A percentile compares a stretch with the other conserved stretches of the same genome.
Conservation (phyloP, 2,888 invertebrate species). For the Endomychus coccineus region DNA sequence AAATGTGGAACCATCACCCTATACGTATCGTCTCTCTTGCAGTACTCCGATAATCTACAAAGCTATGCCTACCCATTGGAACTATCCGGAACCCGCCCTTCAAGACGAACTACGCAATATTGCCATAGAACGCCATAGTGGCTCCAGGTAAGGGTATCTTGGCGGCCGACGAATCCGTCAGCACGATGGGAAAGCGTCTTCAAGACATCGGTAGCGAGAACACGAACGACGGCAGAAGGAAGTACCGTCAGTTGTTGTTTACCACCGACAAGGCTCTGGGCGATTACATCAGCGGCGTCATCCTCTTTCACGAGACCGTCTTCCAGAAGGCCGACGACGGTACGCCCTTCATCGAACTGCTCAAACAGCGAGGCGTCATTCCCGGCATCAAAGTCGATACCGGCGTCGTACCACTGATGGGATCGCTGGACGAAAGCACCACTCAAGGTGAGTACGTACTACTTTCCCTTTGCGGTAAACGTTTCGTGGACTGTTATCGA, state of each 20-base stretch:
- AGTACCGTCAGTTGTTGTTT: slow-evolving; percentile 76
- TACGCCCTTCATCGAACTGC: slow-evolving; percentile 72
- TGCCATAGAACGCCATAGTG: slow-evolving; percentile 80
- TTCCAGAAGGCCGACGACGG: slow-evolving; percentile 93
- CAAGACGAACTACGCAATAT: slow-evolving; percentile 82
- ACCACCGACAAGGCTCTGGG: slow-evolving; percentile 56
- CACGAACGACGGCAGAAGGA: slow-evolving; percentile 75
- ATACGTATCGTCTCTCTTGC: too few species aligned
- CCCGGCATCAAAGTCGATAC: slow-evolving; percentile 98
- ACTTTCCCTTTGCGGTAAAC: too few species aligned
- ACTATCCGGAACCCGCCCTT: slow-evolving; percentile 75
- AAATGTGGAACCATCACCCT: too few species aligned
- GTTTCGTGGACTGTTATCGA: too few species aligned
- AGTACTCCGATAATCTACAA: slow-evolving; percentile 14
- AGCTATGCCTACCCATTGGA: slow-evolving; percentile 54
- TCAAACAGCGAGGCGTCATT: slow-evolving; percentile 85
- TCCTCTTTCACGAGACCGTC: slow-evolving; percentile 96
- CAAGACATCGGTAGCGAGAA: slow-evolving; percentile 87
- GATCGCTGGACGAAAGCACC: slow-evolving; percentile 91
- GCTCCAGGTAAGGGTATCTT: slow-evolving; percentile 94
- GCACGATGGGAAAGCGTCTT: slow-evolving; percentile 85
- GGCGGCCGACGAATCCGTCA: slow-evolving; percentile 95
- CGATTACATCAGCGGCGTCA: slow-evolving; percentile 91
- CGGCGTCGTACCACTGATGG: slow-evolving; percentile 90
- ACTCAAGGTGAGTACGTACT: slow-evolving; percentile 71